Percentiles rank a stretch among this genome's conserved stretches.
These are phyloP conservation scores for Drosophila macrospina DNA, from an alignment of 2,888 invertebrate species.

Conservation along the genomic window DNA sequence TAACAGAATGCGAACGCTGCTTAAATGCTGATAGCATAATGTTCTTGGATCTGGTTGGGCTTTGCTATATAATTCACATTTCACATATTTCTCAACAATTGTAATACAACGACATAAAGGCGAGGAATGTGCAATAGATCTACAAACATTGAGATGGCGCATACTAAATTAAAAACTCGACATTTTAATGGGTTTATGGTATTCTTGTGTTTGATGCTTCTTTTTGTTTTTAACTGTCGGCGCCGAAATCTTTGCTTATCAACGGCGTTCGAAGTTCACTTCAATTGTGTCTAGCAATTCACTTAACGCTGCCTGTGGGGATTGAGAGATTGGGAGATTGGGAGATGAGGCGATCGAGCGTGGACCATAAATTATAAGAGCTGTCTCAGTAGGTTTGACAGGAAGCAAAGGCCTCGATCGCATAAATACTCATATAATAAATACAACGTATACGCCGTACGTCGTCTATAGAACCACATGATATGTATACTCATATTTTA, in stretches of 20 bases:
- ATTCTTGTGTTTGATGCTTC: conserved; percentile 1
- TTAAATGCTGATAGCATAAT: conserved; percentile 25
- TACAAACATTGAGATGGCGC: neutral
- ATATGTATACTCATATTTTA: conserved; percentile 36
- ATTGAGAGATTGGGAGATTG: conserved; percentile 42
- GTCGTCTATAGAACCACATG: conserved; percentile 15
- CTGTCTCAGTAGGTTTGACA: conserved; percentile 30
- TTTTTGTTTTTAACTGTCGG: neutral
- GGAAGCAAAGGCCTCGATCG: conserved; percentile 35
- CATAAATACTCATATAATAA: conserved; percentile 18
- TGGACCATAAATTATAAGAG: conserved; percentile 35
- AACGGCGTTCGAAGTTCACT: conserved; percentile 53
- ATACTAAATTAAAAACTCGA: conserved; percentile 25
- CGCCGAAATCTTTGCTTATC: conserved; percentile 51
- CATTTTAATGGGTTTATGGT: conserved; percentile 39
- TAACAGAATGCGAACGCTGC: conserved; percentile 29
- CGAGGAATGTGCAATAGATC: conserved; percentile 18
- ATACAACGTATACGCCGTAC: neutral
- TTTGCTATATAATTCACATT: conserved; percentile 4
- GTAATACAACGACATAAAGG: neutral
- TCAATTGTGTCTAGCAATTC: conserved; percentile 56
- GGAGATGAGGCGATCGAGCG: conserved; percentile 32
- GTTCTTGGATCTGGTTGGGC: conserved; percentile 26
- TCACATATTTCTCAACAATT: conserved; percentile 8
- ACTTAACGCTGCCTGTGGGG: conserved; percentile 27